Base-by-base conservation (phyloP, 2,113 vertebrate species). In the Macrotis lagotis region DNA sequence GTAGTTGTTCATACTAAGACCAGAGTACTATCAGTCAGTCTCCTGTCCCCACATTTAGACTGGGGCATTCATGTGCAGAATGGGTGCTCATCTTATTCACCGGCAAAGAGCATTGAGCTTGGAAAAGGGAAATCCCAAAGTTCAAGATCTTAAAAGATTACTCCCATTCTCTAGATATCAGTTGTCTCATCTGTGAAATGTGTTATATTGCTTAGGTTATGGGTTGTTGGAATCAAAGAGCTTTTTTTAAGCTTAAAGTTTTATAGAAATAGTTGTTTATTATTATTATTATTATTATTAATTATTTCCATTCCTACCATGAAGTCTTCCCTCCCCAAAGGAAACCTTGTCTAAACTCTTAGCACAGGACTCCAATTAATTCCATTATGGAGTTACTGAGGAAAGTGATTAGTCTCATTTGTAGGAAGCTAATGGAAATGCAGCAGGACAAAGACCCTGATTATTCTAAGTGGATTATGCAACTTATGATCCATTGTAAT, bases 301-400 rank as follows among this genome's bases (percentile, higher is more conserved):
- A n/a, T 44, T 44, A 44, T 83, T 83, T 44, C 51, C 44, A 25
- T 2, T 51, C n/a, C 59, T 2, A 0, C 47, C 89, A 16, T 0
- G 25, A 16, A 22, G 37, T 0, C 0, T 19, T 88, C n/a, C 26
- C 66, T 49, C 31, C 93, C 52, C 19, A 8, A 48, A 83, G n/a
- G 66, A 48, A n/a, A 48, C 25, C 59, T 0, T 0, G 16, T 0
- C 0, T 44, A 89, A 14, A 48, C 47, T 37, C 83, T 2, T 14
- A 5, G n/a, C 10, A 31, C 22, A 0, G 48, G 6, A 0, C 0
- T 16, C 28, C 2, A 10, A 0, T 10, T 0, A 1, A 37, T 2
- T 12, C 53, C 37, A 2, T 0, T 16, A 22, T 22, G 44, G 25
- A 52, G 50, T 59, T 28, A 1, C 31, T 3, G 25, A 59, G 37